Evolutionary conservation across 2,797 vertebrate species (phyloP), one percentile per base, ranked within the genome.

Genomic region (Lutjanus campechanus): DNA sequence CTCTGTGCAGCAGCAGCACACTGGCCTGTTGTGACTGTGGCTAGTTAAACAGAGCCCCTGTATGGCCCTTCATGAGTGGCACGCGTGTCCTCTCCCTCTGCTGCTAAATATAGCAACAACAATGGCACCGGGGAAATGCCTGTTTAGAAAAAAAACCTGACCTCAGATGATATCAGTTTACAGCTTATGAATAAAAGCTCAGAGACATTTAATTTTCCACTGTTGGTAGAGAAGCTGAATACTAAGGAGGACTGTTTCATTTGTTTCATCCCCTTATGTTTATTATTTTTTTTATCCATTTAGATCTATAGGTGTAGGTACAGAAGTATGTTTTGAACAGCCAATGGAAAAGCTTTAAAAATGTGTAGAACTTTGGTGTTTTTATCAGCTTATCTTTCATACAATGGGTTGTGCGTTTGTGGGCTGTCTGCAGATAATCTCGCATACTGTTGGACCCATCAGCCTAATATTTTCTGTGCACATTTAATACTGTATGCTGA

Each of bases 51-150:
- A 88, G 90, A 88, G 87, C 82, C 85, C 89, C 92, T 92, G 92
- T 94, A 88, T 95, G 94, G 80, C 87, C 88, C 86, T 84, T 66
- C 49, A 66, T 89, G 88, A 93, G 89, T 92, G 90, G 86, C 90
- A 93, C 85, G 76, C 85, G 91, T 90, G 89, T 93, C 89, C 86
- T 89, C 68, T 47, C 53, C 71, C 60, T 22, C 83, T 58, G 67
- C 83, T 56, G 77, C 94, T 95, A 95, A 94, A 94, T 93, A 90
- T 95, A 95, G 92, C 84, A 88, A 80, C 90, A 93, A 95, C 94
- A 95, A 95, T 94, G 88, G 91, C 62, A 76, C n/a, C 20, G 47
- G 89, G 80, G 85, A 67, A 91, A 91, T 73, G 68, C 71, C 67
- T 84, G 79, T 78, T 87, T 83, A 70, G 77, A 85, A 68, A 84